These are phyloP conservation scores for Alcedo atthis DNA, from an alignment of 2,797 vertebrate genomes.

Conservation along the genomic window DNA sequence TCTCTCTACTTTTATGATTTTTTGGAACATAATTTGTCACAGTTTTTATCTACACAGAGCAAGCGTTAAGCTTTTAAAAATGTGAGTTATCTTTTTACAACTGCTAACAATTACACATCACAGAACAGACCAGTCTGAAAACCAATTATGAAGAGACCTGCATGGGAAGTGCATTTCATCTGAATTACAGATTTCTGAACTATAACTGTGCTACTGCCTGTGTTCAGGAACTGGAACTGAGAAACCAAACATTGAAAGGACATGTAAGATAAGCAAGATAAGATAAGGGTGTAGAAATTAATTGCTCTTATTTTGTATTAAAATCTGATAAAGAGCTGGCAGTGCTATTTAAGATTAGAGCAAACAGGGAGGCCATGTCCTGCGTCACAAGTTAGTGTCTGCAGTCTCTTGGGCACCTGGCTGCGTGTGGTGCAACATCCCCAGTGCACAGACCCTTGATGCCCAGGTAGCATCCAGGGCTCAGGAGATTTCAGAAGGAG, in stretches of 20 bases:
- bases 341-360: background rate
- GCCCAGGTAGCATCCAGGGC: background rate
- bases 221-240: background rate
- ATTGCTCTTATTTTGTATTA: conserved; percentile 45
- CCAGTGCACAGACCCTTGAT: accelerated
- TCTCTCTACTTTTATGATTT: conserved; percentile 84
- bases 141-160: conserved; percentile 74
- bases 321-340: conserved; percentile 28
- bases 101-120: conserved; percentile 83
- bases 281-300: conserved; percentile 53
- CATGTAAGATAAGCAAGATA: conserved; percentile 48
- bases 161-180: conserved; percentile 1
- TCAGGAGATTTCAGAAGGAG: background rate
- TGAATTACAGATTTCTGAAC: conserved; percentile 64
- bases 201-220: background rate
- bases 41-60: conserved; percentile 85
- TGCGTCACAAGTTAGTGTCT: background rate
- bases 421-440: accelerated
- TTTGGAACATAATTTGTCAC: conserved; percentile 84
- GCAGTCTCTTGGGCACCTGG: accelerated
- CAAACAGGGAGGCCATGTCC: accelerated
- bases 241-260: conserved; percentile 35
- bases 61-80: conserved; percentile 81
- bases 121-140: conserved; percentile 67
- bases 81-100: conserved; percentile 82